phyloP scores from a whole-genome alignment of 1,140 invertebrate species.

The Notospermus geniculatus region DNA sequence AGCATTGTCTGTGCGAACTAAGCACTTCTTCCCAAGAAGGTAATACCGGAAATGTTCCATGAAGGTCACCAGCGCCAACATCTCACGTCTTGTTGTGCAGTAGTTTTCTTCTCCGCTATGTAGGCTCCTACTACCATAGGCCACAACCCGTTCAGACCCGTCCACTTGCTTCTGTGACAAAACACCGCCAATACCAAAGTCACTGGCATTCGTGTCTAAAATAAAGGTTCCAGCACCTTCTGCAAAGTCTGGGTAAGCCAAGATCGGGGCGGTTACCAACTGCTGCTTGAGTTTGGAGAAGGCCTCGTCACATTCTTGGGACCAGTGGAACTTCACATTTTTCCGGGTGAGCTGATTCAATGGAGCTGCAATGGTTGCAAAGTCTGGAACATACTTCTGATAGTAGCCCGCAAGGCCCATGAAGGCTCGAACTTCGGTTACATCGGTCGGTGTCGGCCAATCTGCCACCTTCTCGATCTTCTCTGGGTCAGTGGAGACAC shows the following conservation, averaged over 20 bases:
- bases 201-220: no score
- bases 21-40: no score
- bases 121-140: neutral
- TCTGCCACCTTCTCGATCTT: constrained; percentile 34
- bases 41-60: no score
- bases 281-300: neutral
- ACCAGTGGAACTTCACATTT: neutral
- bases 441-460: constrained; percentile 29
- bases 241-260: neutral
- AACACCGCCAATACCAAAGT: neutral
- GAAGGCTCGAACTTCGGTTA: constrained; percentile 34
- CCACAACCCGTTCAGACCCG: neutral
- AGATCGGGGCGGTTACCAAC: neutral
- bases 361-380: constrained; percentile 19
- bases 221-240: neutral
- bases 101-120: neutral
- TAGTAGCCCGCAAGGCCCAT: constrained; percentile 29
- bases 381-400: constrained; percentile 26
- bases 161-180: neutral
- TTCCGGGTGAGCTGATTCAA: constrained; percentile 3
- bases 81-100: no score
- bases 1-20: no score
- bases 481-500: constrained; percentile 24
- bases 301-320: neutral
- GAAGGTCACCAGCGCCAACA: no score